Base-by-base conservation (phyloP, 2,888 invertebrate species). In the Sisyra nigra region DNA sequence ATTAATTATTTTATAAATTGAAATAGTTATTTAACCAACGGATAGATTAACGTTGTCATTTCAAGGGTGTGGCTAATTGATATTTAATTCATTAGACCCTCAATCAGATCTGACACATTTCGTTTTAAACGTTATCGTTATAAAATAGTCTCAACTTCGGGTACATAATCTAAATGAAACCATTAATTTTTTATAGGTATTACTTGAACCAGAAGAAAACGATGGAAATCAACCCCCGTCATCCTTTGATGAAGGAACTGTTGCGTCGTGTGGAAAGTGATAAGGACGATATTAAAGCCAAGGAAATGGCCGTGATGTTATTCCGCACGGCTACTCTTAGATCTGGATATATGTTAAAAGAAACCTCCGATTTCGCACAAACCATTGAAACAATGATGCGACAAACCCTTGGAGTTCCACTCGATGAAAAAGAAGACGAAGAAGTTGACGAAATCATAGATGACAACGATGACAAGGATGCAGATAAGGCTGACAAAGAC, bases 211-310 rank as follows among this genome's bases (percentile, higher is more conserved):
- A 94, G 65, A 96, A 91, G 76, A 98, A 97, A 68, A 87, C 87
- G 40, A 67, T 98, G 52, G 98, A 99, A 72, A 80, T 98, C 54
- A 98, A 98, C 68, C 94, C 97, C 34, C 74, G 91, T 42, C 98
- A 98, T 74, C 97, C 98, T 17, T 70, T 98, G 40, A 81, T 98
- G 57, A 80, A 82, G 52, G 94, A 96, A 66, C 70, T 98, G 50
- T 68, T 94, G 58, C 76, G 80, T 24, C 74, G 89, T 53, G 82
- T 96, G 14, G 74, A 74, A 48, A 72, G 77, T 46, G 83, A 88
- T 60, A 72, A 81, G 35, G 74, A 76, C 31, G 89, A 92, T 62
- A 67, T 74, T 10, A 72, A 70, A 2, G 87, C 92, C 9, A 78
- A 79, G 57, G 79, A 84, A 45, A 87, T 89, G 61, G 92, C 94